These are phyloP conservation scores for Bovichtus diacanthus DNA, from an alignment of 2,797 vertebrate genomes.

Conservation along the genomic window DNA sequence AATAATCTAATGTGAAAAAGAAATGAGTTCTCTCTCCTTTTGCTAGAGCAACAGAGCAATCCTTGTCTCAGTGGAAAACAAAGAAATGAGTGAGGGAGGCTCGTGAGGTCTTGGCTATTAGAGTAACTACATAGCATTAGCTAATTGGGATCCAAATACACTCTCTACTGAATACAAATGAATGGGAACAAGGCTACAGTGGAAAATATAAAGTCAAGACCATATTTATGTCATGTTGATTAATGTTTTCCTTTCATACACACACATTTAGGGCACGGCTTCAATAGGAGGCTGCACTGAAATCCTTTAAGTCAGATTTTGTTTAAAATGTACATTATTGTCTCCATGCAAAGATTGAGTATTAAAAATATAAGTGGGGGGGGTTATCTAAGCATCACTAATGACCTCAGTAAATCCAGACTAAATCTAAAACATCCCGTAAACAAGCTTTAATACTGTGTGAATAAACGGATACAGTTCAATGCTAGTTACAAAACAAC, in stretches of 20 bases:
- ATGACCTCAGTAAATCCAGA: constrained; percentile 22
- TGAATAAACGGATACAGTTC: constrained; percentile 36
- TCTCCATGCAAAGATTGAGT: not conserved
- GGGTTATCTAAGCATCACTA: constrained; percentile 3
- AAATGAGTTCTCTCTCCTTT: constrained; percentile 15
- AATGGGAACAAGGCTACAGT: constrained; percentile 26
- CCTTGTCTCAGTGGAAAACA: constrained; percentile 35
- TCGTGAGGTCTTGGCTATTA: constrained; percentile 48
- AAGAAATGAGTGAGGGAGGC: constrained; percentile 43
- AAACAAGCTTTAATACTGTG: constrained; percentile 19
- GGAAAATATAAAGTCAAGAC: constrained; percentile 17
- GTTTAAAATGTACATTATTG: not conserved
- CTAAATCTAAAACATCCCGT: constrained; percentile 12
- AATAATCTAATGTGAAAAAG: constrained; percentile 35
- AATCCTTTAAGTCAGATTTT: not conserved
- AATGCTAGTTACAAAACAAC: constrained; percentile 24
- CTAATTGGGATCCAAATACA: constrained; percentile 63
- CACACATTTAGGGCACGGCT: constrained; percentile 1
- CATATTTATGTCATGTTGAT: constrained; percentile 19
- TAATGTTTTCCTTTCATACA: constrained; percentile 1
- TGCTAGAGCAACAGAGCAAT: constrained; percentile 27
- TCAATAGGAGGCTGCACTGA: constrained; percentile 25
- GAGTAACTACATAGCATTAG: constrained; percentile 45
- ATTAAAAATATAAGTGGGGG: constrained; percentile 14
- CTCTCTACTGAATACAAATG: constrained; percentile 41